These are phyloP conservation scores for Leistus spinibarbis DNA, from an alignment of 2,888 invertebrate genomes.

Conservation along the genomic window DNA sequence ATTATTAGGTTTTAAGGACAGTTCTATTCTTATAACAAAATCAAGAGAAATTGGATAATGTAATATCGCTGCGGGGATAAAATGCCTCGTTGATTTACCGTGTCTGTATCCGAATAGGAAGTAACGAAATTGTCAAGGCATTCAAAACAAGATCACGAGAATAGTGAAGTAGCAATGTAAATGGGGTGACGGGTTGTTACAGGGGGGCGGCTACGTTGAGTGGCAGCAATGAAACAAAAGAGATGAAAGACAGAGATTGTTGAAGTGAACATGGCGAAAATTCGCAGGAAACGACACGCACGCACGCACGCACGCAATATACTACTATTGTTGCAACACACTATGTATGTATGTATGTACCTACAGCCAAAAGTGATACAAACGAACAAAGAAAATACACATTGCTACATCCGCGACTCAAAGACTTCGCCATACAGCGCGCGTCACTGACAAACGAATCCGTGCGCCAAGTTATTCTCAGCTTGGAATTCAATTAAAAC, in stretches of 20 bases:
- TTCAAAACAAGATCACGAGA: not conserved
- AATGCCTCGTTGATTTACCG: not conserved
- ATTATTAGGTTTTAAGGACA: too few species aligned
- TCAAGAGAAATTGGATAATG: not conserved
- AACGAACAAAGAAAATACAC: constrained; percentile 1
- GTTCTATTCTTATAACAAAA: too few species aligned
- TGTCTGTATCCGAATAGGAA: not conserved
- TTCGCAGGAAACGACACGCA: not conserved
- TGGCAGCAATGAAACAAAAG: not conserved
- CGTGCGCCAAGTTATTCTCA: constrained; percentile 34
- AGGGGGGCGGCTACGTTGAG: too few species aligned
- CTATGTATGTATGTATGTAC: too few species aligned
- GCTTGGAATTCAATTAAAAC: constrained; percentile 40
- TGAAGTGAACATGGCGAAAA: not conserved
- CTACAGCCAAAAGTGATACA: not conserved
- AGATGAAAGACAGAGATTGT: not conserved
- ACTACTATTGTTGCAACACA: not conserved
- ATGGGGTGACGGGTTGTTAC: too few species aligned
- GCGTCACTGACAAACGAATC: constrained; percentile 24
- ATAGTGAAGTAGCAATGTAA: not conserved
- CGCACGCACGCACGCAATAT: not conserved
- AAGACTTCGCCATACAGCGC: not conserved
- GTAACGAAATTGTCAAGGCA: not conserved
- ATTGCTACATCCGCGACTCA: not conserved
- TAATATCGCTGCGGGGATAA: not conserved